Base-by-base conservation (phyloP, 1,140 invertebrate genomes). In the Formica exsecta region DNA sequence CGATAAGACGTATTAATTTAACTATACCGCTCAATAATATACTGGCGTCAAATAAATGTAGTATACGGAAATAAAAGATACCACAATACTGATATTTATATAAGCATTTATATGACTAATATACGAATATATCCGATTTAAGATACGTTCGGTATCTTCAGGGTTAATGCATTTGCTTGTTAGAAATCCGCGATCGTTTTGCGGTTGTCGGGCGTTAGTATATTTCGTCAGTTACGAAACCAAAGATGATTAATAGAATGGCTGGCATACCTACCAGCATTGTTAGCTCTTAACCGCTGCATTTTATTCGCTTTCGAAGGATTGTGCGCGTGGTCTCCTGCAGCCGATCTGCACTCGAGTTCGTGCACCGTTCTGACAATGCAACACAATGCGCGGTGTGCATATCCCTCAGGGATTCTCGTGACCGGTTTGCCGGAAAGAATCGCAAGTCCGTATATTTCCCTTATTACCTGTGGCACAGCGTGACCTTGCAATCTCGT, bases 391-490 rank as follows among this genome's bases (percentile, higher is more conserved):
- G 66, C 64, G 22, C 22, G 22, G 22, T 22, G 0, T 22, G 22
- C 22, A 79, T 68, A 79, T 86, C 61, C 62, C 74, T 80, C 62
- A 22, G 44, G 83, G 87, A 85, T 86, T 75, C 88, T 89, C 87
- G 88, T 89, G 87, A 89, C 83, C 75, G 87, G 87, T 89, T 89
- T 81, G 83, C 83, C 79, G 75, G 87, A 89, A 89, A 88, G 83
- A 88, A 88, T 89, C 64, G 68, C 85, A 66, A 41, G 41, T 74
- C 81, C 54, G 70, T 62, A 73, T 89, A 81, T 88, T 86, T 88
- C 73, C 57, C 87, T 88, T 87, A 86, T 89, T 89, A 89, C 87
- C 38, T 48, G 57, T 75, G 36, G 81, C 71, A n/a, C 59, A 73
- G 81, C 73, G 74, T 79, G 87, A 89, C 88, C 87, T 89, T 89